Percentiles rank a stretch among this genome's conserved stretches.
Conservation (phyloP, 2,113 vertebrate genomes). For the Pelecanoides urinatrix region DNA sequence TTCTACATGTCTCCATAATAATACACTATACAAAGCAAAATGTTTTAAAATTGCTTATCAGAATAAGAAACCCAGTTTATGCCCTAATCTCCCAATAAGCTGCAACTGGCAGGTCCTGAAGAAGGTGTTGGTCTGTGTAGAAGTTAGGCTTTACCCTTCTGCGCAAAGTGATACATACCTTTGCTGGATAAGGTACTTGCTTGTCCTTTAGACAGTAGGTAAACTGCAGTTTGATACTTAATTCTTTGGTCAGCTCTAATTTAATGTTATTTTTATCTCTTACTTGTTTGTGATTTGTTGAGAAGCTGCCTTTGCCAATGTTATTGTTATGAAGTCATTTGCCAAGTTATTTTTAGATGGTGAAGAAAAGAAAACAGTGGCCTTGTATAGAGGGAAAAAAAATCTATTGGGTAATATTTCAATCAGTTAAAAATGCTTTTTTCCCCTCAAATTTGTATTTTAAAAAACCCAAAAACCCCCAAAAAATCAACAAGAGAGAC, state of each 20-base stretch:
- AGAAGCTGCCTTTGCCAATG: neutral
- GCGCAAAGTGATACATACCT: neutral
- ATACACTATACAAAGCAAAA: neutral
- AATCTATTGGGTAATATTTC: neutral
- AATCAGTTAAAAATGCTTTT: neutral
- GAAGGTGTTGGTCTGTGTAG: neutral
- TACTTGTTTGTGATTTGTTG: neutral
- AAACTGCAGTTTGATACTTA: neutral
- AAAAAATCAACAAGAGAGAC: neutral
- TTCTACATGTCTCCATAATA: neutral
- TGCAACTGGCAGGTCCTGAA: neutral
- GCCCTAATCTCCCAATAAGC: neutral
- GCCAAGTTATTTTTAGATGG: neutral
- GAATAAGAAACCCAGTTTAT: neutral
- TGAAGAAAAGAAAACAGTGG: neutral
- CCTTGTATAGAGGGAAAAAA: neutral
- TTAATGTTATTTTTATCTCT: conserved; percentile 6
- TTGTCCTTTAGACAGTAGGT: neutral
- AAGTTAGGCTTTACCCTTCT: neutral
- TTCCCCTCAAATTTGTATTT: neutral
- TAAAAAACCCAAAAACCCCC: too few species aligned
- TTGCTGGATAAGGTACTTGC: neutral
- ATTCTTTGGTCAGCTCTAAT: neutral
- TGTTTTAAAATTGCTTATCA: neutral
- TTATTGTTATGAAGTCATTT: neutral